Conservation (phyloP, 2,888 invertebrate species). For the Drosophila nigricruria region DNA sequence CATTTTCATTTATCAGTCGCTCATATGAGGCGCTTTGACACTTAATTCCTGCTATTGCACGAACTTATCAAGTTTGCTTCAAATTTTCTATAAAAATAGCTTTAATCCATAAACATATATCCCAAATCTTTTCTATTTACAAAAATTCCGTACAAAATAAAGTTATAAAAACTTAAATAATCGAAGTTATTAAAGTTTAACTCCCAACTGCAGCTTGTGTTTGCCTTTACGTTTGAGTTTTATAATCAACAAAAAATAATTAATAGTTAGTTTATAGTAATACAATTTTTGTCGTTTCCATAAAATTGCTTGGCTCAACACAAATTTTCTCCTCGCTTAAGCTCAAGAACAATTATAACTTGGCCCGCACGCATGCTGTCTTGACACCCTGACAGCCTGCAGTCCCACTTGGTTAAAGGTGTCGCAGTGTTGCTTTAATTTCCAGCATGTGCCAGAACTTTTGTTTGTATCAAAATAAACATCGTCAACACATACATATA, state of each 20-base stretch:
- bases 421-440: conserved; percentile 34
- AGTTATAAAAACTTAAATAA: background rate
- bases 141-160: background rate
- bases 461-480: conserved; percentile 24
- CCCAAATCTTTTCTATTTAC: background rate
- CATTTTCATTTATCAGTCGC: no score
- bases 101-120: no score
- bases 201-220: background rate
- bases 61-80: no score
- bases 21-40: no score
- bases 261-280: background rate
- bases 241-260: background rate
- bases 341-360: conserved; percentile 2
- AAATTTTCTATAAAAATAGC: no score
- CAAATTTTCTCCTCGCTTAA: background rate
- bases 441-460: conserved; percentile 14
- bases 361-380: background rate
- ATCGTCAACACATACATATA: background rate
- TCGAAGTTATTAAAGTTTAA: no score
- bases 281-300: background rate
- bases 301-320: background rate
- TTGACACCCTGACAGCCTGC: background rate
- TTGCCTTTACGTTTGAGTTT: background rate
- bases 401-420: conserved; percentile 12
- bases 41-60: no score